Percentiles rank a stretch among this genome's conserved stretches.
These are phyloP conservation scores for Hirtodrosophila trivittata DNA, from an alignment of 2,888 invertebrate genomes.

Conservation along the genomic window DNA sequence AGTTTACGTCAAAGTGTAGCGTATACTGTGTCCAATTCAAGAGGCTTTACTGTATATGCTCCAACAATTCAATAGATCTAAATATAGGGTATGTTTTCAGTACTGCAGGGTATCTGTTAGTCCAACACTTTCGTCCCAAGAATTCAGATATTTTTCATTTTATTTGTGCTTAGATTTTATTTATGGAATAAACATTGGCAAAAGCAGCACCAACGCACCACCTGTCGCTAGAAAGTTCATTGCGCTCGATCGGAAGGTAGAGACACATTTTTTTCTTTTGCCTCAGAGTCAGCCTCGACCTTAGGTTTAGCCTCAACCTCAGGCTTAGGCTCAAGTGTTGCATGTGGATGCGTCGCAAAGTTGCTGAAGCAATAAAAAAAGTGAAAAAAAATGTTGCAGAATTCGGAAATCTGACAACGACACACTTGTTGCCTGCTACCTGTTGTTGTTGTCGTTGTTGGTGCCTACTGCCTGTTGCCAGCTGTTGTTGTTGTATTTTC, in stretches of 20 bases:
- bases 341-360: slow-evolving; percentile 1
- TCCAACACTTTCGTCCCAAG: too few relatives aligned
- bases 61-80: too few relatives aligned
- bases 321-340: background rate
- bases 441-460: slow-evolving; percentile 17
- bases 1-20: too few relatives aligned
- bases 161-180: too few relatives aligned
- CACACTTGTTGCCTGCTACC: slow-evolving; percentile 24
- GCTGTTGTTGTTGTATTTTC: slow-evolving; percentile 54
- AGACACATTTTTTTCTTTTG: background rate
- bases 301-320: background rate
- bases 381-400: slow-evolving; percentile 21
- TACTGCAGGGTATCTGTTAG: too few relatives aligned
- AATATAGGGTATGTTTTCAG: too few relatives aligned
- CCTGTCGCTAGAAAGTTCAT: slow-evolving; percentile 51
- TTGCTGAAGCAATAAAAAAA: slow-evolving; percentile 34
- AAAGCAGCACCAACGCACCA: slow-evolving; percentile 44
- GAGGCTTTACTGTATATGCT: too few relatives aligned
- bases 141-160: too few relatives aligned
- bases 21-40: too few relatives aligned
- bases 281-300: too few relatives aligned
- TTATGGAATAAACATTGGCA: too few relatives aligned
- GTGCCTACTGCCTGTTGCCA: slow-evolving; percentile 2
- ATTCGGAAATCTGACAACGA: slow-evolving; percentile 30
- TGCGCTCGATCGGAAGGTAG: slow-evolving; percentile 28